A percentile compares a stretch with the other conserved stretches of the same genome.
These are phyloP conservation scores for Microcebus tavaratra DNA, from an alignment of 2,113 vertebrate species.

Conservation along the genomic window DNA sequence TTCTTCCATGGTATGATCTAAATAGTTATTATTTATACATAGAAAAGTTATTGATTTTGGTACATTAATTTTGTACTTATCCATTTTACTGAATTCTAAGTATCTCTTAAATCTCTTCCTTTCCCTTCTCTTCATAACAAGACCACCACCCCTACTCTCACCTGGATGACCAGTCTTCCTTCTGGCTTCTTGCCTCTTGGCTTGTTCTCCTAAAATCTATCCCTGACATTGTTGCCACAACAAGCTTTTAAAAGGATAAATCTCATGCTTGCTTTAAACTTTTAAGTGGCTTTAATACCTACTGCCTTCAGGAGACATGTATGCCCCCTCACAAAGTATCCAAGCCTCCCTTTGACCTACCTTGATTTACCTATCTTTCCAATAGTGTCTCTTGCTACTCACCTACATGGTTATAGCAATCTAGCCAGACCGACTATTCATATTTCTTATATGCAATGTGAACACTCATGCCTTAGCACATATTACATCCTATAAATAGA, in stretches of 20 bases:
- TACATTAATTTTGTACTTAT: background rate
- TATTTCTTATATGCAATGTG: background rate
- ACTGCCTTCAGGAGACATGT: background rate
- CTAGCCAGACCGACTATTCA: background rate
- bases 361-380: background rate
- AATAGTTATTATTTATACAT: background rate
- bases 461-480: background rate
- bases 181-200: background rate
- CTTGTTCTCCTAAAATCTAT: background rate
- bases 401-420: background rate
- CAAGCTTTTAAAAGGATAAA: background rate
- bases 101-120: background rate
- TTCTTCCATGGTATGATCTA: background rate
- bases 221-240: background rate
- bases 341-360: background rate
- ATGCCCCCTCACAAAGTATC: background rate
- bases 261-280: background rate
- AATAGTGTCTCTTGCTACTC: background rate
- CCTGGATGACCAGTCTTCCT: background rate
- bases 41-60: background rate
- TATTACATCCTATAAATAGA: background rate
- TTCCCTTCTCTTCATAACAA: background rate
- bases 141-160: background rate
- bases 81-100: background rate
- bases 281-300: background rate